Base-by-base conservation (phyloP, 2,113 vertebrate genomes). In the Stercorarius parasiticus region DNA sequence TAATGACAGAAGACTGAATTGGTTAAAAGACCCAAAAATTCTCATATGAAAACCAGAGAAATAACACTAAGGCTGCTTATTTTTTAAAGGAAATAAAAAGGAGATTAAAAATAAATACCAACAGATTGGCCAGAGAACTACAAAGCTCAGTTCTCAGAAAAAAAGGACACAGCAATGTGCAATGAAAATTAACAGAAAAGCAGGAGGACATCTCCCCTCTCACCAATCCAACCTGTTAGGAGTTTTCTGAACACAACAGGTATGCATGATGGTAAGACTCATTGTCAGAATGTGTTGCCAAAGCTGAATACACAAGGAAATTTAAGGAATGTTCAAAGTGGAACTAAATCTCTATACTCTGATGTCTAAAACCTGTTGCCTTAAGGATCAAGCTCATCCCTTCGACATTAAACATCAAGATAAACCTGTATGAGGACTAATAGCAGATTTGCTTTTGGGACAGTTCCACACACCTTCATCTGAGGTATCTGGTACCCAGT, bases 281-380 rank as follows among this genome's bases (percentile, higher is more conserved):
- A 4, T 0, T 30, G 43, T 26, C 38, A 40, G 38, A 30, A 3
- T 0, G 4, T 9, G 49, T 2, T 61, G 18, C 30, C 47, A 61
- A 59, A 82, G 38, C 47, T 52, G 32, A 73, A n/a, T 13, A 19
- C 4, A 32, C 42, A n/a, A 16, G 15, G 34, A 85, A 50, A 55
- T 12, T 7, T 5, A 65, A 86, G 42, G 22, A 61, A 17, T 15
- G 22, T 10, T 72, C 11, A 20, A 62, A 86, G 20, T 18, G 8
- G 21, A 84, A 11, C 4, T 55, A 23, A 18, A 34, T 61, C 32
- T 45, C 62, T 15, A 18, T 17, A 62, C 16, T 34, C 29, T 53
- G 15, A 29, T 20, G 26, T 18, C 43, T 92, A 52, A 74, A 89
- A 49, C 42, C 32, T 76, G 15, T 4, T 95, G 59, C 15, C 61